Percentiles rank a stretch among this genome's conserved stretches.
Evolutionary conservation across 2,797 vertebrate genomes (phyloP).

Genomic region (Pogonophryne albipinna): DNA sequence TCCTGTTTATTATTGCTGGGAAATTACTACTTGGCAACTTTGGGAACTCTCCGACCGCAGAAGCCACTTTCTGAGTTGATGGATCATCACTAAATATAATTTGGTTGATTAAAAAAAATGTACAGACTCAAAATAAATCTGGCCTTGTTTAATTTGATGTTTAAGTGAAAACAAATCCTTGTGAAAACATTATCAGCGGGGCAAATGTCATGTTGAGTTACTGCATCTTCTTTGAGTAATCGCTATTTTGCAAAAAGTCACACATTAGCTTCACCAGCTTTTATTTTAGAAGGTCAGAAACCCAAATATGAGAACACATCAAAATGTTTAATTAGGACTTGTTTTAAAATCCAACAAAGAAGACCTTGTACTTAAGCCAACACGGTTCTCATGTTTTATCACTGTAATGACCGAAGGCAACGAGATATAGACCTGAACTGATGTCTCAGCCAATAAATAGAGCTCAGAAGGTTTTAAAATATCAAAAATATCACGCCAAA

Average conservation of each 20-base stretch:
- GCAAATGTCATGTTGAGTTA: slow-evolving; percentile 16
- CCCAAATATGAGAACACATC: neutral
- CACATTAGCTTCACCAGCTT: slow-evolving; percentile 15
- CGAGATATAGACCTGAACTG: slow-evolving; percentile 19
- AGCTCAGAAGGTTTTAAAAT: slow-evolving; percentile 14
- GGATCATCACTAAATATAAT: neutral
- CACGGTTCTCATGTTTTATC: slow-evolving; percentile 29
- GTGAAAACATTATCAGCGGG: slow-evolving; percentile 14
- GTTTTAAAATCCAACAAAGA: slow-evolving; percentile 44
- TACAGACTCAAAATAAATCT: neutral
- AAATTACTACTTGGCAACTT: neutral
- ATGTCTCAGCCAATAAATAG: slow-evolving; percentile 19
- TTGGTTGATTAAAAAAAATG: slow-evolving; percentile 2
- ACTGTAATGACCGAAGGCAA: slow-evolving; percentile 26
- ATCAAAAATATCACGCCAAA: slow-evolving; percentile 7
- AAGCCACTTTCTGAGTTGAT: neutral
- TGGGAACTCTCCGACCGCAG: slow-evolving; percentile 1
- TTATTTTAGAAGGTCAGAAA: slow-evolving; percentile 19
- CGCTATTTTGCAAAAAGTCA: slow-evolving; percentile 19
- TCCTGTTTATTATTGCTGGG: neutral
- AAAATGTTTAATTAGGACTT: slow-evolving; percentile 22
- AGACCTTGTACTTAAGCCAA: slow-evolving; percentile 33
- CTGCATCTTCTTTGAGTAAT: neutral
- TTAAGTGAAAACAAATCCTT: neutral
- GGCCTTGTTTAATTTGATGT: neutral